Conservation (phyloP, 2,113 vertebrate species). For the Morone saxatilis region DNA sequence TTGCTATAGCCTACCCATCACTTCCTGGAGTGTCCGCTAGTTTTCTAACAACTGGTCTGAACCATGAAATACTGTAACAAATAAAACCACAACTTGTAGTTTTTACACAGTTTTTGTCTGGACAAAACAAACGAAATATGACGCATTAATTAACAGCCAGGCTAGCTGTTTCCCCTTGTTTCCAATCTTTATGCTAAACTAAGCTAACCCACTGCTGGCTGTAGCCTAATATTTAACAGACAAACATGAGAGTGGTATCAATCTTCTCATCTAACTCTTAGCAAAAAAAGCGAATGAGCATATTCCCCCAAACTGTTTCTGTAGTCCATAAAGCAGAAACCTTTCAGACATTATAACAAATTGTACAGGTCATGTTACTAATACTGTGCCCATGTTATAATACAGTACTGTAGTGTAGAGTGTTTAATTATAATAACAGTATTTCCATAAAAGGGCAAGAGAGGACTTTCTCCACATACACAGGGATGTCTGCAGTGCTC, state of each 20-base stretch:
- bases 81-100: too few relatives aligned
- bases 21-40: neutral
- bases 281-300: neutral
- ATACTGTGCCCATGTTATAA: too few relatives aligned
- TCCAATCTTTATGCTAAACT: neutral
- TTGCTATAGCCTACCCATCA: neutral
- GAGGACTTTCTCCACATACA: conserved; percentile 62
- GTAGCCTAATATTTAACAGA: neutral
- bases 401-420: neutral
- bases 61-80: neutral
- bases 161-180: neutral
- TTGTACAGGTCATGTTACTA: too few relatives aligned
- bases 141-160: too few relatives aligned
- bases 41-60: neutral
- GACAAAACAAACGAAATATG: too few relatives aligned
- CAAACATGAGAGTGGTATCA: neutral
- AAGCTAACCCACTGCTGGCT: neutral
- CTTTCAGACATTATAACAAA: neutral
- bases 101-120: too few relatives aligned
- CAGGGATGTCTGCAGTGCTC: conserved; percentile 38
- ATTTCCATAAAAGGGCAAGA: neutral
- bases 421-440: neutral
- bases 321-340: neutral
- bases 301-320: neutral
- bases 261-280: neutral